Conservation (phyloP, 2,797 vertebrate genomes). For the Simalia tracyae region DNA sequence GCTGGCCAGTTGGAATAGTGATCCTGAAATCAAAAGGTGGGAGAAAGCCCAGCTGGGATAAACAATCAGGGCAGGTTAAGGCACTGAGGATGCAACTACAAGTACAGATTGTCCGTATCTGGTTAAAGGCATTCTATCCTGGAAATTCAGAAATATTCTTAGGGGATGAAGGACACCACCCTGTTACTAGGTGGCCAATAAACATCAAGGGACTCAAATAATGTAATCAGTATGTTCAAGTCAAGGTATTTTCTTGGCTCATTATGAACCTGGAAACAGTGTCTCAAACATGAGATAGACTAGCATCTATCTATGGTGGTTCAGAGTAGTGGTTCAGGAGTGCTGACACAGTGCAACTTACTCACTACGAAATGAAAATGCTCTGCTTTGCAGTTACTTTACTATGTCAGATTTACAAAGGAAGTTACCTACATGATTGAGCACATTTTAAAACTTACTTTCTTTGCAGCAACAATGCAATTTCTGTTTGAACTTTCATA, state of each 20-base stretch:
- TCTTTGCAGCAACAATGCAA: conserved; percentile 94
- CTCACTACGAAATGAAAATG: neutral
- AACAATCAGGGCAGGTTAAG: neutral
- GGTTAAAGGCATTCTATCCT: neutral
- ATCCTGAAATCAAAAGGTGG: neutral
- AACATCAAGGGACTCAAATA: neutral
- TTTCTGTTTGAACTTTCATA: conserved; percentile 99
- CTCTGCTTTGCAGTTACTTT: neutral
- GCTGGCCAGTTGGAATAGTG: neutral
- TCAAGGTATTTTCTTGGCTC: neutral
- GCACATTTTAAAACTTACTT: conserved; percentile 83
- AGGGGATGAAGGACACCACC: neutral
- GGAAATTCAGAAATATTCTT: neutral
- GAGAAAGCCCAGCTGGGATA: neutral
- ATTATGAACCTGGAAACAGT: neutral
- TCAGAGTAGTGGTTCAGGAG: neutral
- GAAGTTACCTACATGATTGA: conserved; percentile 25
- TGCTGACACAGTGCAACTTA: neutral
- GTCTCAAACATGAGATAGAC: neutral
- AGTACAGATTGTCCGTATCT: neutral
- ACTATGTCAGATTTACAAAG: neutral
- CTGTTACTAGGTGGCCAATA: neutral
- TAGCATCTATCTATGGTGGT: neutral
- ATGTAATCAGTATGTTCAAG: neutral
- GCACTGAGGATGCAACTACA: neutral